Evolutionary conservation across 2,113 vertebrate species (phyloP), one percentile per base, ranked within the genome.

Genomic region (Sarotherodon lohbergeri): DNA sequence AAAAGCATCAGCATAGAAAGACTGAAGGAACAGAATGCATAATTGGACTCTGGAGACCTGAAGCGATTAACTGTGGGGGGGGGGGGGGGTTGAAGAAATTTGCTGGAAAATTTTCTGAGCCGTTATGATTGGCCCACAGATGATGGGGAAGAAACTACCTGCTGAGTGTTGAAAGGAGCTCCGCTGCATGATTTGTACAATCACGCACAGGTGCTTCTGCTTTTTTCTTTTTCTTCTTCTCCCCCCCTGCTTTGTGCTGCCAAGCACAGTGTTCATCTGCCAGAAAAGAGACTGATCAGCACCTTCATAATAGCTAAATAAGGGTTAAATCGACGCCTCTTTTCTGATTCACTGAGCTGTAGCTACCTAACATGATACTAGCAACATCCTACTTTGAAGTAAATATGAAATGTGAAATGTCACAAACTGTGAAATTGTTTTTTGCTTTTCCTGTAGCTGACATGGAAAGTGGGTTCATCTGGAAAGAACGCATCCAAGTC

Each of bases 1-100:
- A 50, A 50, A 7, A 48, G 43, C 36, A 81, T 11, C 34, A 86
- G 59, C 80, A 88, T 92, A 84, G 43, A 84, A 56, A 79, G 27
- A 71, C 48, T 87, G 83, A 89, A 71, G 36, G 80, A 86, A 91
- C 52, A 76, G 29, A 89, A 55, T 73, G 34, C 46, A 59, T 95
- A 95, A 94, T 94, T 94, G 88, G 89, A 80, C 92, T 86, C 57
- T 9, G 78, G 88, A 88, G 91, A 90, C 83, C 29, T 54, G 59
- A 86, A 39, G 83, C 39, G 83, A 79, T 93, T 84, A 91, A 78
- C 85, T 84, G 46, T 24, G 17, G 50, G 24, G 24, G 24, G 39
- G 52, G 55, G 22, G 80, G 24, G 39, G 10, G 16, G 16, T 48
- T 43, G 34, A 73, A 81, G 80, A 76, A 68, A 90, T 89, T 88